phyloP scores from a whole-genome alignment of 2,113 vertebrate genomes.

The Cygnus buccinator region DNA sequence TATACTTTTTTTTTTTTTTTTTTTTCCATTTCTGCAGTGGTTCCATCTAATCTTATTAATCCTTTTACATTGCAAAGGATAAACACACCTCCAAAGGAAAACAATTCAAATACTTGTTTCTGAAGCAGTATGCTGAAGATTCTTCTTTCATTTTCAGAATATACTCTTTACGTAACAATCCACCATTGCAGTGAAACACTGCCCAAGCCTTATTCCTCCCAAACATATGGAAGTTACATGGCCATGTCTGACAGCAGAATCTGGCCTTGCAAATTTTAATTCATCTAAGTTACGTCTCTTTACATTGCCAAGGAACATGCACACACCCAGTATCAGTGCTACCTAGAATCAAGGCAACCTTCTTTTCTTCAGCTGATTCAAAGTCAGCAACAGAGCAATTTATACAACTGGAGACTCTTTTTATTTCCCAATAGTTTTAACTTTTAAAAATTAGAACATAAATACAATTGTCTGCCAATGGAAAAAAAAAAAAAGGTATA shows the following conservation, averaged over 20 bases:
- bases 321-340: accelerated
- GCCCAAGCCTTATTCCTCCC: background rate
- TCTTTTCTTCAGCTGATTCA: background rate
- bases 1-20: background rate
- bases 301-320: background rate
- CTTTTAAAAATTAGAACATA: background rate
- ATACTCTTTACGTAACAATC: background rate
- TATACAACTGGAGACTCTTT: background rate
- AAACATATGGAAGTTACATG: background rate
- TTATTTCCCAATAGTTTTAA: background rate
- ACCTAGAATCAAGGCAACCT: background rate
- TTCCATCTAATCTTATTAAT: background rate
- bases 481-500: background rate
- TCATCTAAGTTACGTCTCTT: background rate
- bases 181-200: background rate
- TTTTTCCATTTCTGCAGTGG: background rate
- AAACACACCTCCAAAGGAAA: constrained; percentile 1
- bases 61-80: background rate
- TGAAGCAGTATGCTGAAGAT: background rate
- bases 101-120: background rate
- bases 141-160: background rate
- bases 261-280: background rate
- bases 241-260: background rate
- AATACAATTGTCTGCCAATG: background rate
- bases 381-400: background rate